These are phyloP conservation scores for Scaptomyza montana DNA, from an alignment of 1,140 invertebrate species.

Conservation along the genomic window DNA sequence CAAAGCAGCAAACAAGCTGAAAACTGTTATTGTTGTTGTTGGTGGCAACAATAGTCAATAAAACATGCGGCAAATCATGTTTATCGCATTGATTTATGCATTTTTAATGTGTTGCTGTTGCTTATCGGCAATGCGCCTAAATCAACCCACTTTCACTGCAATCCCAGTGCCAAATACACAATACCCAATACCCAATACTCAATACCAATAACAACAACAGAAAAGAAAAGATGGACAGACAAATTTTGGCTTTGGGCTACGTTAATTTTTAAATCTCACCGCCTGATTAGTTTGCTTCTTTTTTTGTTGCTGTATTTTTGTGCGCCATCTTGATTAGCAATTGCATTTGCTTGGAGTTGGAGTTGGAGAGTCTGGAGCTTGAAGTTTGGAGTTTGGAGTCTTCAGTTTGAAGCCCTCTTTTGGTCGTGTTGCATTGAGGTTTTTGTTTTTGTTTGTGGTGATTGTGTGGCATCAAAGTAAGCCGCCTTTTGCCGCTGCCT, in stretches of 20 bases:
- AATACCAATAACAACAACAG: background rate
- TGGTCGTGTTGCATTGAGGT: slow-evolving; percentile 26
- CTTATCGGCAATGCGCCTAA: slow-evolving; percentile 81
- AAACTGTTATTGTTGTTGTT: too few species aligned
- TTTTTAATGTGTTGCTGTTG: slow-evolving; percentile 84
- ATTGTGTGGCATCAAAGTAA: slow-evolving; percentile 58
- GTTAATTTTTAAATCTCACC: slow-evolving; percentile 84
- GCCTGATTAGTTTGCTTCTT: slow-evolving; percentile 81
- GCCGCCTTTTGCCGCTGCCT: slow-evolving; percentile 78
- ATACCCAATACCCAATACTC: background rate
- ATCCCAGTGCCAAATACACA: slow-evolving; percentile 7
- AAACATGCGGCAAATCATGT: slow-evolving; percentile 84
- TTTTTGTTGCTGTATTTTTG: slow-evolving; percentile 23
- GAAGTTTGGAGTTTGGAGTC: too few species aligned
- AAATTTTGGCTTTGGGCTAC: slow-evolving; percentile 59
- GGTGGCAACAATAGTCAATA: slow-evolving; percentile 79
- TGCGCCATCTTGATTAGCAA: slow-evolving; percentile 77
- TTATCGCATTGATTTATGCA: slow-evolving; percentile 84
- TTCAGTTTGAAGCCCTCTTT: slow-evolving; percentile 1
- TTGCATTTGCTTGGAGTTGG: slow-evolving; percentile 12
- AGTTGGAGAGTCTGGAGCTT: slow-evolving; percentile 2
- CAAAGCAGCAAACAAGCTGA: slow-evolving; percentile 11
- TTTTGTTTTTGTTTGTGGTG: background rate
- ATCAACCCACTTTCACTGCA: slow-evolving; percentile 79
- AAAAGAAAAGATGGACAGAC: slow-evolving; percentile 14